Evolutionary conservation across 2,888 invertebrate genomes (phyloP).

Genomic region (Quadroppia sp.): DNA sequence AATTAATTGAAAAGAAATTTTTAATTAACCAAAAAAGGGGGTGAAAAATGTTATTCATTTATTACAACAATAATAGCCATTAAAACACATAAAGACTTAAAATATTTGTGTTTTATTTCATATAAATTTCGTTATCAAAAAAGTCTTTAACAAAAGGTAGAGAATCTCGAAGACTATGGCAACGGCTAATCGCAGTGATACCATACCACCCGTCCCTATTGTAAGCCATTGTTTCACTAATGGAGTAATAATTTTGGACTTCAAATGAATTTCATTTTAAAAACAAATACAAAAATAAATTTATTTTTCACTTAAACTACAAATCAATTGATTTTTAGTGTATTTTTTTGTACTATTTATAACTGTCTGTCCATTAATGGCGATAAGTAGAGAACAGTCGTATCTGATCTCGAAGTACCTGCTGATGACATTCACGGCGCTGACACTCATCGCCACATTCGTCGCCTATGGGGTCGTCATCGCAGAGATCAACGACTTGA

Average conservation of each 20-base stretch:
- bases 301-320: background rate
- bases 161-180: background rate
- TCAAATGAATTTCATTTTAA: too few species aligned
- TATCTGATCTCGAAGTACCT: background rate
- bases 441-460: slow-evolving; percentile 10
- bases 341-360: background rate
- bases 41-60: too few species aligned
- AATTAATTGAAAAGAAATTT: too few species aligned
- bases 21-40: too few species aligned
- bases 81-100: too few species aligned
- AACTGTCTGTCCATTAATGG: background rate
- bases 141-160: too few species aligned
- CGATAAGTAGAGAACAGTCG: background rate
- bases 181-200: background rate
- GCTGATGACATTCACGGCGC: background rate
- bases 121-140: too few species aligned
- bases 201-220: background rate
- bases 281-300: too few species aligned
- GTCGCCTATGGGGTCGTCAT: slow-evolving; percentile 1
- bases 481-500: background rate
- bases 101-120: too few species aligned
- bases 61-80: too few species aligned
- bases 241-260: too few species aligned
- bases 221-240: background rate
- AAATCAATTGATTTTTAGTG: background rate